These are phyloP conservation scores for Limnodromus scolopaceus DNA, from an alignment of 2,797 vertebrate species.

Conservation along the genomic window DNA sequence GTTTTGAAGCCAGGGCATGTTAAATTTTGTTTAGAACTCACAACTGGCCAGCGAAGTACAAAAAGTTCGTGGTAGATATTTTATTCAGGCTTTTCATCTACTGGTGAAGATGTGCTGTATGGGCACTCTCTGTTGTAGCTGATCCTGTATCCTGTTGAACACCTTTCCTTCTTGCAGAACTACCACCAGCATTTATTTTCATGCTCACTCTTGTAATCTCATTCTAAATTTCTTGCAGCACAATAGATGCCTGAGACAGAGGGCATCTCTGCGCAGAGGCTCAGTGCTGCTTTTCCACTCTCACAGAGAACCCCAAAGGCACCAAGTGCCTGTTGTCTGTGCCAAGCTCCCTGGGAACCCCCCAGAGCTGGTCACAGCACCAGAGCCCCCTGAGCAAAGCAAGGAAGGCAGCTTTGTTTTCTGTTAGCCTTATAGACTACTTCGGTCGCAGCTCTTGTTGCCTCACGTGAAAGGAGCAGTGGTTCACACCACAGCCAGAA, in stretches of 20 bases:
- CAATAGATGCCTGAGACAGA: fast-evolving
- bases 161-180: neutral
- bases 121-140: neutral
- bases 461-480: neutral
- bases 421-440: neutral
- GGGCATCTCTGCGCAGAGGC: neutral
- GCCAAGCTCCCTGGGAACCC: neutral
- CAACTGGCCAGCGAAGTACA: neutral
- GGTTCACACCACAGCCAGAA: neutral
- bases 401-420: neutral
- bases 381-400: neutral
- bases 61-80: neutral
- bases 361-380: too few relatives aligned
- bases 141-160: neutral
- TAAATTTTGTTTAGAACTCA: neutral
- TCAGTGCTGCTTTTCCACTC: neutral
- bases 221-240: neutral
- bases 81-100: neutral
- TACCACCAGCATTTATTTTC: neutral
- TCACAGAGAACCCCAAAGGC: fast-evolving
- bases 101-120: neutral
- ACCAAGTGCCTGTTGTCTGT: fast-evolving
- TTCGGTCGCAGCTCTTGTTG: neutral
- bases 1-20: neutral
- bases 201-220: neutral